A percentile compares a stretch with the other conserved stretches of the same genome.
Evolutionary conservation across 2,797 vertebrate genomes (phyloP).

Genomic region (Odontamblyopus rebecca): DNA sequence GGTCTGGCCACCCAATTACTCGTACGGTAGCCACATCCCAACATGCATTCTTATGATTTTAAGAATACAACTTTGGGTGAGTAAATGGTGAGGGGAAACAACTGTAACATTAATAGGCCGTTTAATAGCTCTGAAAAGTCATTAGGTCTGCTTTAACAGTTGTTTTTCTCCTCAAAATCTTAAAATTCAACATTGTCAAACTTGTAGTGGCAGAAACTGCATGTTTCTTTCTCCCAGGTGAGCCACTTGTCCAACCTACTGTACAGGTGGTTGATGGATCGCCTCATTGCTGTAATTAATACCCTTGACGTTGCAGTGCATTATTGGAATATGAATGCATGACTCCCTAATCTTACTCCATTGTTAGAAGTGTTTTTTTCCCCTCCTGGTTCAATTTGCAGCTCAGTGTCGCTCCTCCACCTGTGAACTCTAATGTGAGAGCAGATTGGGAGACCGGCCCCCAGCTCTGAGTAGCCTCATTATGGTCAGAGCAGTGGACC

Average conservation of each 20-base stretch:
- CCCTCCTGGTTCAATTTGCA: constrained; percentile 32
- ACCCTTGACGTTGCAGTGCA: neutral
- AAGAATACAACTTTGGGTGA: too few relatives aligned
- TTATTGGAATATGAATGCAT: neutral
- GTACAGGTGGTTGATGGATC: constrained; percentile 4
- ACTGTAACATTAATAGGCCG: too few relatives aligned
- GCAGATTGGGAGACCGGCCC: constrained; percentile 48
- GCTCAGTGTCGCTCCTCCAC: constrained; percentile 31
- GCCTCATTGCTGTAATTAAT: neutral
- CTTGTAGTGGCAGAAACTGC: neutral
- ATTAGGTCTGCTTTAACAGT: too few relatives aligned
- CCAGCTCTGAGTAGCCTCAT: constrained; percentile 55
- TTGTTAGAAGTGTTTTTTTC: constrained; percentile 23
- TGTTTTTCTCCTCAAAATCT: too few relatives aligned
- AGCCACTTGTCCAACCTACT: neutral
- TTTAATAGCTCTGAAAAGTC: too few relatives aligned
- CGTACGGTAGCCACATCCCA: too few relatives aligned
- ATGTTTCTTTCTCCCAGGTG: neutral
- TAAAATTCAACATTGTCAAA: neutral
- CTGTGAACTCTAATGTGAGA: constrained; percentile 34
- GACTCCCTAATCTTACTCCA: constrained; percentile 7
- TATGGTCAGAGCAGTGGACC: constrained; percentile 42
- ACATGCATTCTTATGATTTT: too few relatives aligned
- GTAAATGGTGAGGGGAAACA: too few relatives aligned
- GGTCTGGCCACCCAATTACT: too few relatives aligned